phyloP scores from a whole-genome alignment of 1,140 invertebrate species.

The Halictus rubicundus region DNA sequence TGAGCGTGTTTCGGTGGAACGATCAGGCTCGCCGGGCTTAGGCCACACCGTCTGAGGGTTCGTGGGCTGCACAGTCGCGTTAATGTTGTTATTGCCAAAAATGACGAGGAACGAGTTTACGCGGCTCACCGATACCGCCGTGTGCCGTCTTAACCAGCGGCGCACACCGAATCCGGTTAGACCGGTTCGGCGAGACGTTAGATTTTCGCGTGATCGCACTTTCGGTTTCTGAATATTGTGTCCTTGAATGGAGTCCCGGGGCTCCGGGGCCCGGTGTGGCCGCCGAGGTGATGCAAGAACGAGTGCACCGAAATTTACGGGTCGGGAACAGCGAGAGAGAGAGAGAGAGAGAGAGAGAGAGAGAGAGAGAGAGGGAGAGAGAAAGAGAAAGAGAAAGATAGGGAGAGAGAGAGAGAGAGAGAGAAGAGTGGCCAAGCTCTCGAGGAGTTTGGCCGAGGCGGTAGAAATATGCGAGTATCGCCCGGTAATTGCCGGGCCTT shows the following conservation, averaged over 20 bases:
- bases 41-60: neutral
- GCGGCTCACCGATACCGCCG: conserved; percentile 72
- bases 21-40: no score
- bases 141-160: conserved; percentile 58
- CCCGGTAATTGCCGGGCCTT: conserved; percentile 25
- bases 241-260: conserved; percentile 75
- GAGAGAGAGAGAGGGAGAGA: neutral
- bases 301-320: conserved; percentile 57
- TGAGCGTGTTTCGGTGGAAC: no score
- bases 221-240: conserved; percentile 81
- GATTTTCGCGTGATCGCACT: conserved; percentile 82
- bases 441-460: neutral
- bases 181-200: conserved; percentile 81
- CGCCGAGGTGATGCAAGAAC: conserved; percentile 58
- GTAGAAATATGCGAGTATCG: conserved; percentile 6
- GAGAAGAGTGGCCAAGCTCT: neutral
- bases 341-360: neutral
- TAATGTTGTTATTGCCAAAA: conserved; percentile 73
- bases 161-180: conserved; percentile 78
- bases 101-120: conserved; percentile 75
- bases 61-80: conserved; percentile 11
- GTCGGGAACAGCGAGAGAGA: neutral
- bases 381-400: no score
- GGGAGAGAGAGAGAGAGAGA: no score
- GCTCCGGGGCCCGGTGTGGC: conserved; percentile 52